A percentile compares a stretch with the other conserved stretches of the same genome.
phyloP scores from a whole-genome alignment of 1,140 invertebrate species.

The Micrasema longulum region DNA sequence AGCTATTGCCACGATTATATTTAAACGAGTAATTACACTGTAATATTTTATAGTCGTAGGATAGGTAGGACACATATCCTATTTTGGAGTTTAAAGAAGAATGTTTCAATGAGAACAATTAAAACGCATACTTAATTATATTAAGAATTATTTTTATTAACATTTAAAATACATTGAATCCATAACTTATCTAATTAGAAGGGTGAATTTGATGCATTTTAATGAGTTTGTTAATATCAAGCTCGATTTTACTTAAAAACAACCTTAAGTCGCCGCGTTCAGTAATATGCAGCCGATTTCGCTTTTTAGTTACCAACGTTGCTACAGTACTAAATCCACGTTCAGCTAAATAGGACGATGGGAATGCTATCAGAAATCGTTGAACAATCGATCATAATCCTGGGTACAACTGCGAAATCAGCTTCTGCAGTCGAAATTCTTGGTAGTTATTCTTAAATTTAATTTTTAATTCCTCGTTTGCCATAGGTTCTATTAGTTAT shows the following conservation, averaged over 20 bases:
- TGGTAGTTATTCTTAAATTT: too few relatives aligned
- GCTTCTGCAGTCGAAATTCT: constrained; percentile 15
- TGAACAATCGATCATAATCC: constrained; percentile 19
- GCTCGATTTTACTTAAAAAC: too few relatives aligned
- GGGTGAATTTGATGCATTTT: too few relatives aligned
- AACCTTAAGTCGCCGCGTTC: neutral
- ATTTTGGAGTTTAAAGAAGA: too few relatives aligned
- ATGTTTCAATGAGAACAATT: too few relatives aligned
- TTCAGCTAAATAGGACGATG: constrained; percentile 25
- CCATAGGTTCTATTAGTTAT: constrained; percentile 8
- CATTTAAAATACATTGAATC: too few relatives aligned
- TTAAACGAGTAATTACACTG: constrained; percentile 36
- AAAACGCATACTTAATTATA: too few relatives aligned
- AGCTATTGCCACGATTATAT: constrained; percentile 36
- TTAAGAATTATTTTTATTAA: too few relatives aligned
- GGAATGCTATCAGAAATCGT: constrained; percentile 33
- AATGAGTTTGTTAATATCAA: too few relatives aligned
- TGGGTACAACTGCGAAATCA: constrained; percentile 17
- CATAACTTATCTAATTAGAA: too few relatives aligned
- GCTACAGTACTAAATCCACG: neutral
- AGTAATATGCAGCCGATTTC: constrained; percentile 27
- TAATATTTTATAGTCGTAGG: constrained; percentile 8
- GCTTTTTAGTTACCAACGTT: constrained; percentile 4
- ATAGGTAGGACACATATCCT: constrained; percentile 4
- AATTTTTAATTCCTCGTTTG: too few relatives aligned